phyloP scores from a whole-genome alignment of 2,113 vertebrate species.

The Crypturellus undulatus region DNA sequence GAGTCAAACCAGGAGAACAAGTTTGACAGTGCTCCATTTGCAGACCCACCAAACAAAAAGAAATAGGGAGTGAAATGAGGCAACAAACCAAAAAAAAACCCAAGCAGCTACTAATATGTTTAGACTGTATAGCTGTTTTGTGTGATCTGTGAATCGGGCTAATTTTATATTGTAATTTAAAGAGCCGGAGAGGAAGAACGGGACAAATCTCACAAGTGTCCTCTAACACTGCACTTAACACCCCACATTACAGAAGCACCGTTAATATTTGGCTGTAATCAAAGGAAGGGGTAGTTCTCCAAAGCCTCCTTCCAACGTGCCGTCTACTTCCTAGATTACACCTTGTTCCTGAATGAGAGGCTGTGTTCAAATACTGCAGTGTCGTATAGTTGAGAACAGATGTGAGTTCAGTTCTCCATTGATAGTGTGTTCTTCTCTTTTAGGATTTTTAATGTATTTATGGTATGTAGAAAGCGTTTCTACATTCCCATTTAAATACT shows the following conservation, averaged over 20 bases:
- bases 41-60: neutral
- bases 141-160: neutral
- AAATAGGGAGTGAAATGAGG: neutral
- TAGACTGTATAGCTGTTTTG: neutral
- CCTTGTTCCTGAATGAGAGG: neutral
- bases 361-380: neutral
- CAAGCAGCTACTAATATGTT: neutral
- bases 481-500: constrained; percentile 13
- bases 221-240: neutral
- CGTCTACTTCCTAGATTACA: neutral
- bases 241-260: neutral
- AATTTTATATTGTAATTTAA: neutral
- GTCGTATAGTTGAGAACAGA: neutral
- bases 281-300: neutral
- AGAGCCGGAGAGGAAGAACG: neutral
- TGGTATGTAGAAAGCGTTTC: neutral
- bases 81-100: neutral
- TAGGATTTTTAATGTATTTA: neutral
- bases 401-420: neutral
- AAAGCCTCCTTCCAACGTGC: neutral
- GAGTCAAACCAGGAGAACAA: constrained; percentile 6
- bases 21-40: neutral
- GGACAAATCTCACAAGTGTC: neutral
- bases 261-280: neutral
- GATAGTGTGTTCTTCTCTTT: neutral